Base-by-base conservation (phyloP, 1,140 invertebrate genomes). In the Linepithema humile region DNA sequence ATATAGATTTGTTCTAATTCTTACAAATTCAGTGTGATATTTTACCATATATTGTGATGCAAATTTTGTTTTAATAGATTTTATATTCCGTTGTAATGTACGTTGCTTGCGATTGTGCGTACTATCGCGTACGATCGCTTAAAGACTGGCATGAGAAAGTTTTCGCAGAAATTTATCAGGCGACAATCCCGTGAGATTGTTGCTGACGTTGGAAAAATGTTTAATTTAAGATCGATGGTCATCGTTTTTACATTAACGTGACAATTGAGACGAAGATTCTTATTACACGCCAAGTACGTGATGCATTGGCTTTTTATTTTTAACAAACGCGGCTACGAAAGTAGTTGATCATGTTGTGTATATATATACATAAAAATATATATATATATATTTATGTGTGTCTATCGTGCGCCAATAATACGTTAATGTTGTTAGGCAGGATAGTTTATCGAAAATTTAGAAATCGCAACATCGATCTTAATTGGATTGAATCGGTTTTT, bases 1-100 rank as follows among this genome's bases (percentile, higher is more conserved):
- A 67, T 57, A 35, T 57, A 74, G 23, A 77, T 74, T 20, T 87
- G 53, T 80, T 80, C 50, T 6, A 72, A 69, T 50, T 35, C 50
- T 77, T 50, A 72, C n/a, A 38, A 74, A 69, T 17, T 29, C 1
- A 12, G 38, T 83, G 57, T 73, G 64, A 78, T 72, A 67, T 77
- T 53, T 83, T 59, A 43, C 10, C 15, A 69, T n/a, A n/a, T 55
- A 74, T 86, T 74, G 23, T 45, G 23, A 65, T 38, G 23, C 62
- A 72, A 38, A 72, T 55, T 50, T 55, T 86, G 20, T 57, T 64
- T 83, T 64, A 29, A 48, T 12, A 75, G 57, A 72, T 86, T 70
- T 70, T 83, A 84, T 72, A 57, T 35, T 55, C 74, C 55, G 50
- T 35, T 74, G 40, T 69, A 23, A 53, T 35, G n/a, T 73, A 67